phyloP scores from a whole-genome alignment of 2,113 vertebrate genomes.

The Oncorhynchus gorbuscha region DNA sequence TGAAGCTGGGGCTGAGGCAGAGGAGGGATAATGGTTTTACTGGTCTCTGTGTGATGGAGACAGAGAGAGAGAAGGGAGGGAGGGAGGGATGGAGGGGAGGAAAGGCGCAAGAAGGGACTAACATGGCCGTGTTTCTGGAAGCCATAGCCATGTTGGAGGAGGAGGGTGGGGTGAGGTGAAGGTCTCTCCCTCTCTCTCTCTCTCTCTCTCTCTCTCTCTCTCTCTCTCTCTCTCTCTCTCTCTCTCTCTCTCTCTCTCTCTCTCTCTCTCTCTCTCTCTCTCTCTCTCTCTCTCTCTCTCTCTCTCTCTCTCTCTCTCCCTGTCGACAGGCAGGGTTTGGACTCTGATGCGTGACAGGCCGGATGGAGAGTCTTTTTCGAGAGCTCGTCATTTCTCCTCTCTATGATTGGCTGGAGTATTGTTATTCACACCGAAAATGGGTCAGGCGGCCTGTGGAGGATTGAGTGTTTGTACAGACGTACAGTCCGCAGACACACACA shows the following conservation, averaged over 20 bases:
- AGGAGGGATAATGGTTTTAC: constrained; percentile 57
- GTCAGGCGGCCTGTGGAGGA: constrained; percentile 70
- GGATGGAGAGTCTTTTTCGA: constrained; percentile 52
- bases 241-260: constrained; percentile 11
- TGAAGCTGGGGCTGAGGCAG: constrained; percentile 40
- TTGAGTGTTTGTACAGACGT: constrained; percentile 51
- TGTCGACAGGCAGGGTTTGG: constrained; percentile 64
- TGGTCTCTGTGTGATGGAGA: constrained; percentile 52
- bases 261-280: constrained; percentile 6
- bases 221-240: constrained; percentile 4
- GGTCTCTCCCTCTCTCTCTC: constrained; percentile 7
- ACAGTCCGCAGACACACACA: constrained; percentile 37
- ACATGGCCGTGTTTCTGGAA: constrained; percentile 18
- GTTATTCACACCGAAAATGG: constrained; percentile 72
- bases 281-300: neutral
- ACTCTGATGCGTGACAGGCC: constrained; percentile 59
- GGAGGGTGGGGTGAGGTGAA: constrained; percentile 9
- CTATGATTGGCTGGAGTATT: constrained; percentile 63
- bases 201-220: neutral
- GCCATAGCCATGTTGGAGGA: neutral
- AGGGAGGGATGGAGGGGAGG: neutral
- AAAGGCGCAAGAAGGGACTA: neutral
- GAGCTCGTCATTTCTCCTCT: constrained; percentile 52
- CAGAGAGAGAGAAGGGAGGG: constrained; percentile 31
- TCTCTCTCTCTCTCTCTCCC: constrained; percentile 7